Evolutionary conservation across 2,797 vertebrate genomes (phyloP).

Genomic region (Hoplostethus mediterraneus): DNA sequence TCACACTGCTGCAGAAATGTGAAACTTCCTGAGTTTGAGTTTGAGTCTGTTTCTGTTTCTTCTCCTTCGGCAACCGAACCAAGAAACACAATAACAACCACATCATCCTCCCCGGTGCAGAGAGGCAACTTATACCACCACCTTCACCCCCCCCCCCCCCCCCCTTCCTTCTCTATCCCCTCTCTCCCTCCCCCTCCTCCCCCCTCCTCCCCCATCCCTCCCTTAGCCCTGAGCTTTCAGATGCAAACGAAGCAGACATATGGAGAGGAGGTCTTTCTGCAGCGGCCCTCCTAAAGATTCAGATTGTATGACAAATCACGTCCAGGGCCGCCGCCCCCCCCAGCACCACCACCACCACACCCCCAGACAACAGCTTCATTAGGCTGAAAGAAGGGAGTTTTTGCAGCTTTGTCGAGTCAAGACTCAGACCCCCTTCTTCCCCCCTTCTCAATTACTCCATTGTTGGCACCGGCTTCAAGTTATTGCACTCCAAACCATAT

Average conservation of each 20-base stretch:
- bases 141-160: constrained; percentile 29
- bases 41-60: no score
- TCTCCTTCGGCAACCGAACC: no score
- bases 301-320: constrained; percentile 96
- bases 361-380: constrained; percentile 94
- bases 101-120: constrained; percentile 19
- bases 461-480: constrained; percentile 87
- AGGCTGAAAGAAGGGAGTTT: constrained; percentile 90
- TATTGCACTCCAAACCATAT: constrained; percentile 89
- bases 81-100: no score
- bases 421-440: constrained; percentile 84
- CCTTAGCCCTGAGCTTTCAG: constrained; percentile 83
- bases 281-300: constrained; percentile 91
- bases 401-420: constrained; percentile 87
- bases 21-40: no score
- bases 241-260: constrained; percentile 94
- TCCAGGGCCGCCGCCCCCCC: constrained; percentile 78
- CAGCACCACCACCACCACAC: constrained; percentile 52
- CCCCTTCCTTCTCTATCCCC: background rate
- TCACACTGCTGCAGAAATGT: no score
- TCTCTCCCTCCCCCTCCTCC: constrained; percentile 36
- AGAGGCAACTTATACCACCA: constrained; percentile 27
- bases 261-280: constrained; percentile 88
- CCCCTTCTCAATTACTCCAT: constrained; percentile 87
- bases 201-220: constrained; percentile 51